These are phyloP conservation scores for Hippocampus abdominalis DNA, from an alignment of 2,113 vertebrate species.

Conservation along the genomic window DNA sequence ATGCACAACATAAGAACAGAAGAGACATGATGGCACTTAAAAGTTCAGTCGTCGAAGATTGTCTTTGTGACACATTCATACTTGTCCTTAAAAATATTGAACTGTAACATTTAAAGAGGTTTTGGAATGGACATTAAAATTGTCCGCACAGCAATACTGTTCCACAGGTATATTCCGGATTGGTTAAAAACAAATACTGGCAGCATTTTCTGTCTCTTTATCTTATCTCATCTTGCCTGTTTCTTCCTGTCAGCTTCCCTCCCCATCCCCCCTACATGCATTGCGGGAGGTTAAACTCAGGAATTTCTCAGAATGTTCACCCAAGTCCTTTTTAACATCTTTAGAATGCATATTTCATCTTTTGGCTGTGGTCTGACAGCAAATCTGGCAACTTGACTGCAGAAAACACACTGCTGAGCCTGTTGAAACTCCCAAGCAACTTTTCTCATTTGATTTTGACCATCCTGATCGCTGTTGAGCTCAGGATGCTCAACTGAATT, in stretches of 20 bases:
- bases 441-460: not conserved
- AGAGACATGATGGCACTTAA: conserved; percentile 81
- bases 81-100: conserved; percentile 20
- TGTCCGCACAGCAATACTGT: conserved; percentile 68
- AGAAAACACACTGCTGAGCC: not conserved
- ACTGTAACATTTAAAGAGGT: conserved; percentile 53
- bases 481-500: not conserved
- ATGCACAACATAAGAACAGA: conserved; percentile 91
- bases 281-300: conserved; percentile 91
- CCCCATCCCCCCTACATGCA: conserved; percentile 74
- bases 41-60: conserved; percentile 22
- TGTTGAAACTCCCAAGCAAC: not conserved
- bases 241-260: conserved; percentile 63
- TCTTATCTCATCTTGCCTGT: conserved; percentile 23
- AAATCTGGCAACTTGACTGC: not conserved
- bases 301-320: conserved; percentile 95
- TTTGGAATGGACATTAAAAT: conserved; percentile 51
- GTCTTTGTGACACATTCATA: not conserved
- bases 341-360: not conserved
- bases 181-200: conserved; percentile 42
- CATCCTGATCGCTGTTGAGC: not conserved
- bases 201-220: conserved; percentile 34
- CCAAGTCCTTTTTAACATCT: conserved; percentile 46
- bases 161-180: conserved; percentile 54
- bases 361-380: not conserved